Conservation (phyloP, 2,888 invertebrate species). For the Flabesymbios commensalis region DNA sequence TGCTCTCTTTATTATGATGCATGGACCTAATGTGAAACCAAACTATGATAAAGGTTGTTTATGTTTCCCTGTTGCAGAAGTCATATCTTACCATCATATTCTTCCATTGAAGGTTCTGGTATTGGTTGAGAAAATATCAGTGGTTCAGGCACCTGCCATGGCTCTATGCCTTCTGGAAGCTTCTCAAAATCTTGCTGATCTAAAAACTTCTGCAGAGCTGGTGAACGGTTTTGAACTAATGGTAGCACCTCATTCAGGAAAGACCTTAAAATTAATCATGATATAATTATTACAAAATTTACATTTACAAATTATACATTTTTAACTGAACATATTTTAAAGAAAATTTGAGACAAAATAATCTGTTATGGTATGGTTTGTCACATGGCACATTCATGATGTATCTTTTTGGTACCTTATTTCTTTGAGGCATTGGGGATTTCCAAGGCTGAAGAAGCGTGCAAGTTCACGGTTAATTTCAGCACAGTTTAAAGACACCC, state of each 20-base stretch:
- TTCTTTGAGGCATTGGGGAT: slow-evolving; percentile 35
- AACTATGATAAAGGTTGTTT: too few relatives aligned
- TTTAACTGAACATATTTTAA: too few relatives aligned
- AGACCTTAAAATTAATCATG: slow-evolving; percentile 11
- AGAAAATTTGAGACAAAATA: too few relatives aligned
- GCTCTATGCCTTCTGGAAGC: slow-evolving; percentile 34
- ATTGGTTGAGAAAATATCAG: slow-evolving; percentile 7
- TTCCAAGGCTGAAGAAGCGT: slow-evolving; percentile 41
- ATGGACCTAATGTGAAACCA: too few relatives aligned
- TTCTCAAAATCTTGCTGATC: slow-evolving; percentile 15
- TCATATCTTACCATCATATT: neutral
- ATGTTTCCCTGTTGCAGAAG: too few relatives aligned
- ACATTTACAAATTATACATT: neutral
- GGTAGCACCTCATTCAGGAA: slow-evolving; percentile 17
- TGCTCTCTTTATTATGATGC: too few relatives aligned
- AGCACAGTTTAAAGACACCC: slow-evolving; percentile 20
- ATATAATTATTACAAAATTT: too few relatives aligned
- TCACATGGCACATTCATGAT: too few relatives aligned
- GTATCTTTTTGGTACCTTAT: too few relatives aligned
- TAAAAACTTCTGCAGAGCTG: slow-evolving; percentile 15
- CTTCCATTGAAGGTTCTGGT: neutral
- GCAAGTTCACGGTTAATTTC: slow-evolving; percentile 49
- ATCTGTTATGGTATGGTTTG: too few relatives aligned
- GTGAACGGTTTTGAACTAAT: slow-evolving; percentile 6
- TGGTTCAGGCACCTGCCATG: slow-evolving; percentile 39